These are phyloP conservation scores for Atta cephalotes DNA, from an alignment of 1,140 invertebrate genomes.

Conservation along the genomic window DNA sequence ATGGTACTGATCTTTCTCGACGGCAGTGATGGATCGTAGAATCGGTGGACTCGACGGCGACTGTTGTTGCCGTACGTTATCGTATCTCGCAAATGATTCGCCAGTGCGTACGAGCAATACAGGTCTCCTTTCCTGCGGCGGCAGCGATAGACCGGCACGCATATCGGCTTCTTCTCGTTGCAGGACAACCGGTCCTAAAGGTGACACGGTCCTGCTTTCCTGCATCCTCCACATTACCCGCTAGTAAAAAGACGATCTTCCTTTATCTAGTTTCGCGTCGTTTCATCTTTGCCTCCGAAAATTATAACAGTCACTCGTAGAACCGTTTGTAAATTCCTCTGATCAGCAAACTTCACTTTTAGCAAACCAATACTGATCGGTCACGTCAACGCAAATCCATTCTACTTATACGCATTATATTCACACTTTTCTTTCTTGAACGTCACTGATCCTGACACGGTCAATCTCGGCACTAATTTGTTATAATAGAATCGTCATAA, in stretches of 20 bases:
- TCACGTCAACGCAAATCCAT: constrained; percentile 27
- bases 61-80: constrained; percentile 74
- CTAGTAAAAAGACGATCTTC: constrained; percentile 29
- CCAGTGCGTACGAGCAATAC: constrained; percentile 80
- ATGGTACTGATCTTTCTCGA: constrained; percentile 70
- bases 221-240: constrained; percentile 83
- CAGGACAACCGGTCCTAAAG: constrained; percentile 79
- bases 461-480: neutral
- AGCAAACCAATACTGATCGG: neutral
- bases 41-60: constrained; percentile 68
- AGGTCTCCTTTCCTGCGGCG: constrained; percentile 76
- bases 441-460: constrained; percentile 42
- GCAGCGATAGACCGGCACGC: constrained; percentile 69
- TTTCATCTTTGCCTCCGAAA: constrained; percentile 40
- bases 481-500: neutral
- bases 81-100: constrained; percentile 81
- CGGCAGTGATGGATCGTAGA: constrained; percentile 59
- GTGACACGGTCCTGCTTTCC: constrained; percentile 82
- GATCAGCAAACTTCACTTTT: neutral
- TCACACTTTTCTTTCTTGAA: neutral
- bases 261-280: constrained; percentile 68
- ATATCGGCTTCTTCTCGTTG: constrained; percentile 79
- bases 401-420: neutral
- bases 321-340: neutral
- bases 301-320: neutral